Base-by-base conservation (phyloP, 2,888 invertebrate species). In the Ormyrus thymus region DNA sequence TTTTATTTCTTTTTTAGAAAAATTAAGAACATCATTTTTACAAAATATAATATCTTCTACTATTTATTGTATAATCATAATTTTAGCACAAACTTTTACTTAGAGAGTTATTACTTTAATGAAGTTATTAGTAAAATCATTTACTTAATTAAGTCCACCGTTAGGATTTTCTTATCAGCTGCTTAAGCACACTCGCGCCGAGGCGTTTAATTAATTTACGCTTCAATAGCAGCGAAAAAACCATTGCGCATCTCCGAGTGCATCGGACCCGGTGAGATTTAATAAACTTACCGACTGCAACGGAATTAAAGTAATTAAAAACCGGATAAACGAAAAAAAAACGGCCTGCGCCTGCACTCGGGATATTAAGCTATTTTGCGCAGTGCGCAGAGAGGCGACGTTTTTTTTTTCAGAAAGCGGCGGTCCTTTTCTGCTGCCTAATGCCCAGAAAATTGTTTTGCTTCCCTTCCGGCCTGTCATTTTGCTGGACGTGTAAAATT, bases 301-400 rank as follows among this genome's bases (percentile, higher is more conserved):
- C 46, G 11, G 4, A 65, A 70, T 76, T 56, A 64, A 76, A 70
- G 64, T 76, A 76, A 76, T 76, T 70, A 76, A 76, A 76, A 70
- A 56, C 9, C 11, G n/a, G 43, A 65, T 48, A 48, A 8, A 50
- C 13, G 59, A 45, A 48, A 62, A n/a, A n/a, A 4, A 43, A 43
- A 29, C 29, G 66, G 15, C 9, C 29, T 29, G 64, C 29, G 7
- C 56, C n/a, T 29, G 56, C 68, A 61, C 68, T 61, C 61, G 68
- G 15, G 11, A 75, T 75, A 68, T 75, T 75, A 75, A 59, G 68
- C 55, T 53, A 61, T 68, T 75, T 75, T 61, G 46, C 68, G 68
- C 58, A 59, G 13, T 58, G 65, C 58, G 66, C n/a, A 58, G 45
- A 15, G 45, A 15, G 13, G 43, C 15, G 66, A n/a, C 1, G 29